A percentile compares a stretch with the other conserved stretches of the same genome.
phyloP scores from a whole-genome alignment of 2,888 invertebrate species.

The Druceiella hillmani region DNA sequence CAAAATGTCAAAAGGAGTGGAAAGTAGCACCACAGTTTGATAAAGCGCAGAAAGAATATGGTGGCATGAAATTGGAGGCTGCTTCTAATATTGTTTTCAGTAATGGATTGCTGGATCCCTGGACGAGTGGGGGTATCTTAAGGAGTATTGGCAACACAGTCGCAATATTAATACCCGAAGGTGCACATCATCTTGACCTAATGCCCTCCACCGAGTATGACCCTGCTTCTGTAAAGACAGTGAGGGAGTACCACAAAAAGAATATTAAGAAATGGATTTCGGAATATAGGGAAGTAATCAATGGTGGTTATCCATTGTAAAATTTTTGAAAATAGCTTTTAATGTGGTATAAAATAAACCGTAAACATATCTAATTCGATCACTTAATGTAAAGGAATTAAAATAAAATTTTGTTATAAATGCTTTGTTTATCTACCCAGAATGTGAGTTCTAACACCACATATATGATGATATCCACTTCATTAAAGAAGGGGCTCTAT shows the following conservation, averaged over 20 bases:
- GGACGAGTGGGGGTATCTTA: slow-evolving; percentile 81
- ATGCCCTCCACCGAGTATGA: slow-evolving; percentile 59
- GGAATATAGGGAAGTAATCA: slow-evolving; percentile 15
- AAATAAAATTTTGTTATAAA: too few species aligned
- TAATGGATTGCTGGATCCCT: slow-evolving; percentile 82
- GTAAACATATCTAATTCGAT: too few species aligned
- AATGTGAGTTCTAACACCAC: too few species aligned
- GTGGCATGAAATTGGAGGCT: slow-evolving; percentile 65
- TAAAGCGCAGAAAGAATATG: slow-evolving; percentile 70
- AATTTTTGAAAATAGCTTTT: neutral
- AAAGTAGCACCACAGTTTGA: slow-evolving; percentile 61
- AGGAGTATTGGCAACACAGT: slow-evolving; percentile 60
- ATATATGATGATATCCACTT: too few species aligned
- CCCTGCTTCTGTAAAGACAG: slow-evolving; percentile 57
- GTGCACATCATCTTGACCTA: slow-evolving; percentile 83
- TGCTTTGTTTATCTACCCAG: too few species aligned
- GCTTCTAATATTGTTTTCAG: slow-evolving; percentile 73
- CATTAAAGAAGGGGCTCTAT: too few species aligned
- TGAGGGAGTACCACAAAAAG: slow-evolving; percentile 57
- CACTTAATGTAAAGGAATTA: too few species aligned
- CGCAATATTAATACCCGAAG: slow-evolving; percentile 72
- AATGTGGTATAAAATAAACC: too few species aligned
- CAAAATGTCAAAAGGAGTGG: slow-evolving; percentile 64
- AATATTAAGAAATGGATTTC: slow-evolving; percentile 58
- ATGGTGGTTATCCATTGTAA: neutral